phyloP scores from a whole-genome alignment of 1,140 invertebrate species.

The Bradysia coprophila region DNA sequence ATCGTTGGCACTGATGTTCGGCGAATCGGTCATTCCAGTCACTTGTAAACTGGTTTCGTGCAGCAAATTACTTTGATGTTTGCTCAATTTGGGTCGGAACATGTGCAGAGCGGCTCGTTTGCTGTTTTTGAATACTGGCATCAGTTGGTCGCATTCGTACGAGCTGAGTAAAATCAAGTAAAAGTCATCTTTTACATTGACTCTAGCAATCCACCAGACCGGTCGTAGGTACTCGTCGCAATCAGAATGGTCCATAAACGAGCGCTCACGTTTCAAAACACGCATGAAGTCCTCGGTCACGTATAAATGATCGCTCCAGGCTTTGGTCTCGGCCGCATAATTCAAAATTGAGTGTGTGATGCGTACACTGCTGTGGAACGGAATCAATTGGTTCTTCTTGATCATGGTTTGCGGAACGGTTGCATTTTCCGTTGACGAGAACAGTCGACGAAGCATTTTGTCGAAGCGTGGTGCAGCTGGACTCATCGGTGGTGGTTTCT shows the following conservation, averaged over 20 bases:
- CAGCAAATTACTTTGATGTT: neutral
- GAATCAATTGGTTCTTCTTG: neutral
- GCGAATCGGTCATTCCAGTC: neutral
- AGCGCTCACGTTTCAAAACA: neutral
- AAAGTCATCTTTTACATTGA: neutral
- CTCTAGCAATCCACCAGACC: neutral
- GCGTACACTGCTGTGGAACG: neutral
- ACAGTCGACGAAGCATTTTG: neutral
- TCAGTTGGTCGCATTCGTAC: neutral
- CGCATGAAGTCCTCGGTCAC: neutral
- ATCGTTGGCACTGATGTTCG: neutral
- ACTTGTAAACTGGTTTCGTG: neutral
- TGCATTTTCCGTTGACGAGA: neutral
- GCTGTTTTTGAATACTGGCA: neutral
- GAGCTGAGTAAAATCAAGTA: neutral
- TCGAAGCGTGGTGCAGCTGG: neutral
- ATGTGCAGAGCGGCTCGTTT: neutral
- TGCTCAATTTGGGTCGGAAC: neutral
- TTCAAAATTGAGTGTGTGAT: neutral
- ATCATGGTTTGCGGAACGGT: neutral
- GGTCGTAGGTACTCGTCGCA: neutral
- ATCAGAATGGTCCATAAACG: neutral
- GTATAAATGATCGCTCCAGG: neutral
- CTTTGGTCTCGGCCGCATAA: neutral
- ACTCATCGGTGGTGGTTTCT: neutral